phyloP scores from a whole-genome alignment of 2,113 vertebrate species.

The Clupea harengus region DNA sequence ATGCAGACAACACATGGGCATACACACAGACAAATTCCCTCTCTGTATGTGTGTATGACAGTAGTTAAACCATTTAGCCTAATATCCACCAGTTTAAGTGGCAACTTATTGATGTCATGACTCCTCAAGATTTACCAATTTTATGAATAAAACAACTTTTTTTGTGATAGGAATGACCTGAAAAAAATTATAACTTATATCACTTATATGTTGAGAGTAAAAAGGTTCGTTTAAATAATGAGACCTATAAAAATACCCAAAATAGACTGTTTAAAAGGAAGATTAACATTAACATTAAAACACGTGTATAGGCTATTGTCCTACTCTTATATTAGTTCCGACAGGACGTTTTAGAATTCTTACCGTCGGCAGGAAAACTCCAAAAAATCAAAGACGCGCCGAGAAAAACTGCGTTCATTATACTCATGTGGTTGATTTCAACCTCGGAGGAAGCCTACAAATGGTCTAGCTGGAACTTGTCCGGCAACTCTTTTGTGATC shows the following conservation, averaged over 20 bases:
- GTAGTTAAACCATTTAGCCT: not conserved
- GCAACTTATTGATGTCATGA: not conserved
- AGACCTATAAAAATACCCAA: not conserved
- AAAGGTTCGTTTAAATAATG: not conserved
- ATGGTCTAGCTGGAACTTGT: constrained; percentile 4
- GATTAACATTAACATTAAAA: not conserved
- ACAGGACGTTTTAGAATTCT: not conserved
- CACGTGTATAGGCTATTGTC: not conserved
- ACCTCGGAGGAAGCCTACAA: not conserved
- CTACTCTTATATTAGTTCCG: not conserved
- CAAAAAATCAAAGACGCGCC: not conserved
- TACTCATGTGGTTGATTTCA: not conserved
- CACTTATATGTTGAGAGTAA: too few relatives aligned
- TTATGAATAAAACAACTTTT: not conserved
- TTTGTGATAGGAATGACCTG: not conserved
- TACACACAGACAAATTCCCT: not conserved
- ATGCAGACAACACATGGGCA: not conserved
- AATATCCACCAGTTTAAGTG: not conserved
- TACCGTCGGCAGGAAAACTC: not conserved
- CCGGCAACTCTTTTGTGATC: not conserved
- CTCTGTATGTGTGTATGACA: not conserved
- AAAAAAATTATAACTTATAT: not conserved
- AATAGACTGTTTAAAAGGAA: not conserved
- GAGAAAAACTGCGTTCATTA: not conserved
- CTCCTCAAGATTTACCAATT: not conserved